A percentile compares a stretch with the other conserved stretches of the same genome.
These are phyloP conservation scores for Atlantisia rogersi DNA, from an alignment of 2,113 vertebrate genomes.

Conservation along the genomic window DNA sequence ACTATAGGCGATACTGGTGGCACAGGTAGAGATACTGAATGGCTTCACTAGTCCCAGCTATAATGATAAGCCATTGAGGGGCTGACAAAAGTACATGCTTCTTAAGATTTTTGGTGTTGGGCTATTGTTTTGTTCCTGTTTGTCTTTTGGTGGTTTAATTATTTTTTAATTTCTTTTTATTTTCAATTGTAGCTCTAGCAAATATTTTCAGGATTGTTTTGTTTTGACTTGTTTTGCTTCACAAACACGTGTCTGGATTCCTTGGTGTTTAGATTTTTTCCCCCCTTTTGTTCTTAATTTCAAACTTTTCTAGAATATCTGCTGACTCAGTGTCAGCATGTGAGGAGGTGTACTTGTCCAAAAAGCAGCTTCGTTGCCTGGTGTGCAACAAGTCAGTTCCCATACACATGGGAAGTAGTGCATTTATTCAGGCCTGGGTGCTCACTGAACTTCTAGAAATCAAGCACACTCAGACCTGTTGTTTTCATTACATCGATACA, in stretches of 20 bases:
- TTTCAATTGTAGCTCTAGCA: neutral
- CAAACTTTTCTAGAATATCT: neutral
- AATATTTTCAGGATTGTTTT: neutral
- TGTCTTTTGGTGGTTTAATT: neutral
- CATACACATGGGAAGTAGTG: too few species aligned
- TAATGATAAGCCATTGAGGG: neutral
- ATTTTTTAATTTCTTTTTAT: neutral
- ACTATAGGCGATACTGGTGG: neutral
- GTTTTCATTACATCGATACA: too few species aligned
- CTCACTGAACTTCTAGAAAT: too few species aligned
- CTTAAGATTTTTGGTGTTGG: neutral
- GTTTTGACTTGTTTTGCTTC: neutral
- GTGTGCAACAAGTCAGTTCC: too few species aligned
- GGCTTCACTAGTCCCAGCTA: neutral
- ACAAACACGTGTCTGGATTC: neutral
- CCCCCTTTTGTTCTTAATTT: neutral
- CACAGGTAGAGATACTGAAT: neutral
- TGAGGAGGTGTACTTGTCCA: neutral
- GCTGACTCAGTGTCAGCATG: neutral
- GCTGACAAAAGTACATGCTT: neutral
- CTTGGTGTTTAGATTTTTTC: neutral
- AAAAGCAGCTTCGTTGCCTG: too few species aligned
- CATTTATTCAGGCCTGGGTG: too few species aligned
- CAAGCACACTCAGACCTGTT: too few species aligned
- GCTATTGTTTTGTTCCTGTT: fast-evolving